Evolutionary conservation across 2,113 vertebrate genomes (phyloP).

Genomic region (Scatophagus argus): DNA sequence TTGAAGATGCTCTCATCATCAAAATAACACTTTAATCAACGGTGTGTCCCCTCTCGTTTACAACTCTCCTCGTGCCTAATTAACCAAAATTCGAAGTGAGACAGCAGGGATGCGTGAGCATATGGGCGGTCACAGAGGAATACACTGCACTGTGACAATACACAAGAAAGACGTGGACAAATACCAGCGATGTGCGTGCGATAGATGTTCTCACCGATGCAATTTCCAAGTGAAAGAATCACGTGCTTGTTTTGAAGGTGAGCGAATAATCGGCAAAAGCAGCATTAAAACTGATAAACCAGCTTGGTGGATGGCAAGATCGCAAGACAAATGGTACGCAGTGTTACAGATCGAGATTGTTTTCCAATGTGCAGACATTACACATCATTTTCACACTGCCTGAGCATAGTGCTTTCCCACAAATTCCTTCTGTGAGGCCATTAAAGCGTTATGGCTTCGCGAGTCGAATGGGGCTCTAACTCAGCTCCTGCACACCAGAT

Average conservation of each 20-base stretch:
- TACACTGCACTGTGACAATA: neutral
- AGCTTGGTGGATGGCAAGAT: neutral
- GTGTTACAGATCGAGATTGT: neutral
- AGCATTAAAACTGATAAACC: neutral
- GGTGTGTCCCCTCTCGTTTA: constrained; percentile 62
- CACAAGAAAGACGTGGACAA: constrained; percentile 14
- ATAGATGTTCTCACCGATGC: neutral
- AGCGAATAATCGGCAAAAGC: neutral
- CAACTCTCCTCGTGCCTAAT: constrained; percentile 70
- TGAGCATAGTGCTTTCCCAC: neutral
- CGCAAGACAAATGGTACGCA: neutral
- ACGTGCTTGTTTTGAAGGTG: neutral
- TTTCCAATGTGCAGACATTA: constrained; percentile 1
- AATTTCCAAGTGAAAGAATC: neutral
- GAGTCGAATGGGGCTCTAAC: neutral
- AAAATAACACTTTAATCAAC: constrained; percentile 75
- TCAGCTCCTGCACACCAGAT: neutral
- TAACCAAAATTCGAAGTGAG: constrained; percentile 57
- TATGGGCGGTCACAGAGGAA: constrained; percentile 44
- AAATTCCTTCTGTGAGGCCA: constrained; percentile 15
- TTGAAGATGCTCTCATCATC: constrained; percentile 65
- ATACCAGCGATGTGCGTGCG: neutral
- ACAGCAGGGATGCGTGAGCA: constrained; percentile 37
- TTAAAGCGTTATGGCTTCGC: constrained; percentile 10
- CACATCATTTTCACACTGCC: neutral